Evolutionary conservation across 92 coral and sea anemone species (phyloP).

Genomic region (Porites divaricata): DNA sequence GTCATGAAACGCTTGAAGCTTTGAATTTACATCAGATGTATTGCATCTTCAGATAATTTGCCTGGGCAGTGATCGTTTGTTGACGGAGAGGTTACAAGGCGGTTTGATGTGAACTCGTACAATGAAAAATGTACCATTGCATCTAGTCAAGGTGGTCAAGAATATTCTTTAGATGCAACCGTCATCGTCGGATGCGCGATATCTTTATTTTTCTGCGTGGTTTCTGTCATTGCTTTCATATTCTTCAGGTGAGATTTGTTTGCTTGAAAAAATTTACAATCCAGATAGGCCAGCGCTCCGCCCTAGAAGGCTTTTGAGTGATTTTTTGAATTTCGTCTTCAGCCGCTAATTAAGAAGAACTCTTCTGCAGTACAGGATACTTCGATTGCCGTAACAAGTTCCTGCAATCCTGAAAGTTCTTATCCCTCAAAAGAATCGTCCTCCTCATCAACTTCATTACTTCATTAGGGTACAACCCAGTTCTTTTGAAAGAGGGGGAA

Average conservation of each 20-base stretch:
- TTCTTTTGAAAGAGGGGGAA: no score
- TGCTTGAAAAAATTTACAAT: neutral
- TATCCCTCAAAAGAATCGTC: slow-evolving; percentile 56
- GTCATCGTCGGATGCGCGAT: slow-evolving; percentile 88
- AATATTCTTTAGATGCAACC: slow-evolving; percentile 68
- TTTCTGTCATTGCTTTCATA: slow-evolving; percentile 66
- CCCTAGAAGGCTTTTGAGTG: neutral
- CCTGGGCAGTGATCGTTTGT: neutral
- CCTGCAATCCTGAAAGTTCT: slow-evolving; percentile 59
- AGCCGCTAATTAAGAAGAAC: slow-evolving; percentile 18
- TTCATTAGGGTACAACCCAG: slow-evolving; percentile 42
- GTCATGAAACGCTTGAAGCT: neutral
- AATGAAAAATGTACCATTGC: neutral
- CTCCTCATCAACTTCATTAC: slow-evolving; percentile 67
- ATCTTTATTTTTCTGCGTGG: slow-evolving; percentile 75
- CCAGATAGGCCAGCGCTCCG: neutral
- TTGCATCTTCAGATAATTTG: neutral
- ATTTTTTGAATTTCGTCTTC: slow-evolving; percentile 28
- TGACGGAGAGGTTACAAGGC: neutral
- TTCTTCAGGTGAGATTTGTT: slow-evolving; percentile 68
- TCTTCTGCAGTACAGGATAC: slow-evolving; percentile 21
- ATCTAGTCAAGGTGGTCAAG: neutral
- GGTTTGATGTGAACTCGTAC: neutral
- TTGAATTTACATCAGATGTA: neutral
- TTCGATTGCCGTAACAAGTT: slow-evolving; percentile 52